phyloP scores from a whole-genome alignment of 2,113 vertebrate species.

The Axis porcinus region DNA sequence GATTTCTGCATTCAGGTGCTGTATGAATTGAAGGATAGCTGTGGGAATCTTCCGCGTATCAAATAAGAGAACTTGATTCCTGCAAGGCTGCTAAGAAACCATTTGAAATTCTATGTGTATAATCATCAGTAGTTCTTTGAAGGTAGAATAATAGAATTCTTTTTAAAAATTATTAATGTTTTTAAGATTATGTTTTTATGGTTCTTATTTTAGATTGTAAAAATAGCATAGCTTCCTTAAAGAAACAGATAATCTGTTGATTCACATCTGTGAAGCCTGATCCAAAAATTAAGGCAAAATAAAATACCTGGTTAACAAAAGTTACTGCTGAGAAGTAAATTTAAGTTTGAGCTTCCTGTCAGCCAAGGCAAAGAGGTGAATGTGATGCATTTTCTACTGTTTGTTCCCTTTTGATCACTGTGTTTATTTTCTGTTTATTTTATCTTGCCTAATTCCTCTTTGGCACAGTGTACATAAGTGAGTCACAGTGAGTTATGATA shows the following conservation, averaged over 20 bases:
- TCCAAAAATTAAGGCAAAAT: background rate
- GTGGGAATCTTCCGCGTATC: accelerated
- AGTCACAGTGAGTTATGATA: background rate
- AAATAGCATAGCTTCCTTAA: background rate
- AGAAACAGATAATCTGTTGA: background rate
- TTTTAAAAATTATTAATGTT: background rate
- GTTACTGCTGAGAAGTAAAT: background rate
- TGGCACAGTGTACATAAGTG: background rate
- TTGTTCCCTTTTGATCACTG: background rate
- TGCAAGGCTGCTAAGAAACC: background rate
- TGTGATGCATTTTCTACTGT: background rate
- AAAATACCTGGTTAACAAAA: background rate
- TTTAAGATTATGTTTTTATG: background rate
- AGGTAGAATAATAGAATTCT: background rate
- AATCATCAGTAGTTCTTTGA: background rate
- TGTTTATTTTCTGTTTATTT: background rate
- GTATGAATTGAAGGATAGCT: background rate
- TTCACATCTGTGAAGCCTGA: background rate
- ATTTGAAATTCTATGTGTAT: background rate
- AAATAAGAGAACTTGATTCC: background rate
- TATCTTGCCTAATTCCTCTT: background rate
- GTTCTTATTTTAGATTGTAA: background rate
- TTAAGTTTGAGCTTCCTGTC: background rate
- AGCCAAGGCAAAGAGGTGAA: background rate
- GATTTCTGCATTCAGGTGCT: background rate